Evolutionary conservation across 2,888 invertebrate species (phyloP).

Genomic region (Hymenopus coronatus): DNA sequence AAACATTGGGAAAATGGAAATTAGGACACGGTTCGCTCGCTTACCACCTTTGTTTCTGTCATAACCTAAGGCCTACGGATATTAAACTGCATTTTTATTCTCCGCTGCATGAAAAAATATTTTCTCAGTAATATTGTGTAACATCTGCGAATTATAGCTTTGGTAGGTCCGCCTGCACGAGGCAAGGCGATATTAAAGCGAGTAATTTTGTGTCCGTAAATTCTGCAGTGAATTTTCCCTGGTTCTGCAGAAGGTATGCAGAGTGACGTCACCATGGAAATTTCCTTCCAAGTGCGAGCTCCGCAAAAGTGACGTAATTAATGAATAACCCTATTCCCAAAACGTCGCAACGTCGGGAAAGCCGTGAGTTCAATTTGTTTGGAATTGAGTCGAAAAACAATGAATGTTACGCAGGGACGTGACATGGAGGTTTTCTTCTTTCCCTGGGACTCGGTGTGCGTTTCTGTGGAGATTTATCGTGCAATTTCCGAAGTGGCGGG

Average conservation of each 20-base stretch:
- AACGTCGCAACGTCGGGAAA: neutral
- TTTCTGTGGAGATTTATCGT: constrained; percentile 7
- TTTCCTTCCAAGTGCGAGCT: neutral
- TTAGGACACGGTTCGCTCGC: too few species aligned
- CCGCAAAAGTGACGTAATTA: neutral
- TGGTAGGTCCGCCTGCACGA: neutral
- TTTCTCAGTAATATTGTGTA: too few species aligned
- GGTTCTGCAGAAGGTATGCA: neutral
- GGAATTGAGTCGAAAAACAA: neutral
- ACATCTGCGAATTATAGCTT: too few species aligned
- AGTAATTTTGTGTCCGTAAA: neutral
- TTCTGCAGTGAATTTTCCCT: neutral
- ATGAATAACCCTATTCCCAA: neutral
- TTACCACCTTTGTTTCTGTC: too few species aligned
- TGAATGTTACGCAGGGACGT: neutral
- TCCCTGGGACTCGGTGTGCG: neutral
- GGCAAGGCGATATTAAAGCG: neutral
- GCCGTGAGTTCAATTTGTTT: neutral
- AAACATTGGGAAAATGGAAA: too few species aligned
- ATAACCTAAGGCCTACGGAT: too few species aligned
- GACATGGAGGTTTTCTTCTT: neutral
- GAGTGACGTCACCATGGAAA: neutral
- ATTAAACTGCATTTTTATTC: too few species aligned
- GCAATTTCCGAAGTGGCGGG: constrained; percentile 13
- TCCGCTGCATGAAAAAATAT: too few species aligned